Percentiles rank a stretch among this genome's conserved stretches.
Evolutionary conservation across 2,113 vertebrate species (phyloP).

Genomic region (Leptobrachium ailaonicum): DNA sequence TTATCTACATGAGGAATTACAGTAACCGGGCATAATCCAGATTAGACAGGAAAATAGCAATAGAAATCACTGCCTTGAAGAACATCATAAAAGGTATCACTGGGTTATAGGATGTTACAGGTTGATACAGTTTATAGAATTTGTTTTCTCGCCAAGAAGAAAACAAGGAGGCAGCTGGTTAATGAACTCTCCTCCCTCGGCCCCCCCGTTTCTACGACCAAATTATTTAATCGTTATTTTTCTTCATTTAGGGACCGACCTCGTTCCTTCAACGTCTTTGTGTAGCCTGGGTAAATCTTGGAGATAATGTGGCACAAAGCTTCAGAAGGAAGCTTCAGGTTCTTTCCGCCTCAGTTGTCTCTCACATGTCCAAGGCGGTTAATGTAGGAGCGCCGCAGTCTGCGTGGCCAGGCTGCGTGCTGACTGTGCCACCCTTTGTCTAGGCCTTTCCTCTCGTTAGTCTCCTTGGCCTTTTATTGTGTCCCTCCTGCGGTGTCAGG

Average conservation of each 20-base stretch:
- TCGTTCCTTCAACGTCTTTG: constrained; percentile 63
- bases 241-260: constrained; percentile 52
- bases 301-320: constrained; percentile 64
- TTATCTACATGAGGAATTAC: no score
- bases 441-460: constrained; percentile 74
- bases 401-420: constrained; percentile 63
- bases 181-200: constrained; percentile 25
- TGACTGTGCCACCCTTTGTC: constrained; percentile 71
- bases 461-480: constrained; percentile 80
- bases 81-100: not conserved
- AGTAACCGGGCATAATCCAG: no score
- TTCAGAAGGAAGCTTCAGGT: constrained; percentile 71
- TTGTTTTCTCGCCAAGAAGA: constrained; percentile 22
- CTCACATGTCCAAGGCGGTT: constrained; percentile 73
- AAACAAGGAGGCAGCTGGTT: constrained; percentile 45
- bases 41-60: no score
- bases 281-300: constrained; percentile 62
- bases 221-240: constrained; percentile 59
- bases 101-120: not conserved
- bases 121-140: not conserved
- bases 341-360: constrained; percentile 71
- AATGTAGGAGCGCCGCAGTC: constrained; percentile 64
- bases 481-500: constrained; percentile 66
- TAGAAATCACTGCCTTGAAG: not conserved
- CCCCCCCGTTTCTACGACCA: constrained; percentile 34